Conservation (phyloP, 2,113 vertebrate species). For the Platysteira castanea region DNA sequence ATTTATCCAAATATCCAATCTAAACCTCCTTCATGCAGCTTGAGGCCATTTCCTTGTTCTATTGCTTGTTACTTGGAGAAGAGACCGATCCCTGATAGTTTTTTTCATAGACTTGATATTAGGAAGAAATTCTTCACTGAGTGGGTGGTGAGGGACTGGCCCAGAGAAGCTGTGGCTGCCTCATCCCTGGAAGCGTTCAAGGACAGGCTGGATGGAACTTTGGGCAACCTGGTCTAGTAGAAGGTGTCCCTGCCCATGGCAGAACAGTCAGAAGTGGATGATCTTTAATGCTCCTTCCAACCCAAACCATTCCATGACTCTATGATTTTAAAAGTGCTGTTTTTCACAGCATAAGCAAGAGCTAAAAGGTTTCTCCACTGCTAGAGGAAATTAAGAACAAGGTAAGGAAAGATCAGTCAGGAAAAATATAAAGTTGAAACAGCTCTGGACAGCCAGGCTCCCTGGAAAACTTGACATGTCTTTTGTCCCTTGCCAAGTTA, state of each 20-base stretch:
- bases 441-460: neutral
- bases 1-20: neutral
- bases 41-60: neutral
- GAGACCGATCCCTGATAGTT: rapidly evolving
- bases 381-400: neutral
- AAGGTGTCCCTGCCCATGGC: neutral
- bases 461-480: neutral
- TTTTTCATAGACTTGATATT: neutral
- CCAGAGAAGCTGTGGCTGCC: neutral
- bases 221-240: neutral
- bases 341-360: neutral
- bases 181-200: neutral
- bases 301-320: neutral
- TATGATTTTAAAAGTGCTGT: neutral
- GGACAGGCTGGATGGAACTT: neutral
- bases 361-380: neutral
- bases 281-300: neutral
- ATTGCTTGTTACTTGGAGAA: neutral
- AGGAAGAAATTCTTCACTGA: neutral
- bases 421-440: neutral
- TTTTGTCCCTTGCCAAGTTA: neutral
- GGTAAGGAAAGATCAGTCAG: neutral
- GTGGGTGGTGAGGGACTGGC: neutral
- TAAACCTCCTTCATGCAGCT: neutral
- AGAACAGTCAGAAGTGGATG: neutral